A percentile compares a stretch with the other conserved stretches of the same genome.
phyloP scores from a whole-genome alignment of 2,797 vertebrate genomes.

The Syngnathus rostellatus region DNA sequence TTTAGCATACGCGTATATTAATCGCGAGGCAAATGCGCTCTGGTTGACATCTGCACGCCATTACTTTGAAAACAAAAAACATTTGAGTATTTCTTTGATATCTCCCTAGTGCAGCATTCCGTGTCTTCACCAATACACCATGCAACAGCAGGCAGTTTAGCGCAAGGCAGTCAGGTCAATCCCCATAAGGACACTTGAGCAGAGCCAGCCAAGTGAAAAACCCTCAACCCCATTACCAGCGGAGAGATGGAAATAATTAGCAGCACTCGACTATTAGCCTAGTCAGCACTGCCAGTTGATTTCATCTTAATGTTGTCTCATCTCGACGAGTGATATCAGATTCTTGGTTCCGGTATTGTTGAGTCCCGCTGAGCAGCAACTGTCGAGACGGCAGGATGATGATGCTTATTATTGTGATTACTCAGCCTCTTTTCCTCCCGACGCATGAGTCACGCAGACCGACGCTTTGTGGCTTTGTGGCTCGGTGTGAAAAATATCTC shows the following conservation, averaged over 20 bases:
- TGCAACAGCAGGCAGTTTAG: slow-evolving; percentile 29
- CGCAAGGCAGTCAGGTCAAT: slow-evolving; percentile 27
- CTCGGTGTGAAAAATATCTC: slow-evolving; percentile 55
- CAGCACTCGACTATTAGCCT: slow-evolving; percentile 38
- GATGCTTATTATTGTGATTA: slow-evolving; percentile 58
- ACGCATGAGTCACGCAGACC: slow-evolving; percentile 48
- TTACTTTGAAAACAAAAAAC: too few relatives aligned
- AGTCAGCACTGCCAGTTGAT: slow-evolving; percentile 47
- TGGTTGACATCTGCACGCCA: not conserved
- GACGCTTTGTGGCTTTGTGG: slow-evolving; percentile 39
- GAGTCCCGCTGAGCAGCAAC: slow-evolving; percentile 31
- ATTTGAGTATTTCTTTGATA: too few relatives aligned
- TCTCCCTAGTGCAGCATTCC: slow-evolving; percentile 23
- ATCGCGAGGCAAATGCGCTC: not conserved
- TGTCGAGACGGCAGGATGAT: slow-evolving; percentile 56
- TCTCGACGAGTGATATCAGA: slow-evolving; percentile 39
- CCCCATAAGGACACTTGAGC: slow-evolving; percentile 39
- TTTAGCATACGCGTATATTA: not conserved
- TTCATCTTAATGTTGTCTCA: slow-evolving; percentile 40
- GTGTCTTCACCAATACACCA: slow-evolving; percentile 37
- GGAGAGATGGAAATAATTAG: slow-evolving; percentile 54
- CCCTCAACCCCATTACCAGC: slow-evolving; percentile 42
- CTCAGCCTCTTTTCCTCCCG: slow-evolving; percentile 56
- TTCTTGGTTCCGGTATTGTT: slow-evolving; percentile 20
- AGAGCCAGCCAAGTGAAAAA: slow-evolving; percentile 45